Conservation (phyloP, 1,140 invertebrate genomes). For the Calosoma granatense region DNA sequence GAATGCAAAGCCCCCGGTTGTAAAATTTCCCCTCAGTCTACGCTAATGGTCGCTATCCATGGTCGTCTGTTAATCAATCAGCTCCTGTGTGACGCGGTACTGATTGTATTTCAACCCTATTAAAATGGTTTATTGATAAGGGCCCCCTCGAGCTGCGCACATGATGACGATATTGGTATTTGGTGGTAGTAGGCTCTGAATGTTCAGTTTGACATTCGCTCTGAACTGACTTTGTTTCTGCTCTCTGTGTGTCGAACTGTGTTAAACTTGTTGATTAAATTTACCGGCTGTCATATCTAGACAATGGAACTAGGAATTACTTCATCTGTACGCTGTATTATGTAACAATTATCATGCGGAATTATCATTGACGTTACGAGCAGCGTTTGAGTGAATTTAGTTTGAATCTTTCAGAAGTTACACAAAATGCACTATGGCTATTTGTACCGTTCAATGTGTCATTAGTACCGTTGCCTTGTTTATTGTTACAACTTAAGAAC, state of each 20-base stretch:
- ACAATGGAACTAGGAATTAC: background rate
- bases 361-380: background rate
- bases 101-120: background rate
- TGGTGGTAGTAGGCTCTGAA: no score
- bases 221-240: no score
- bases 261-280: background rate
- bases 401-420: no score
- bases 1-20: no score
- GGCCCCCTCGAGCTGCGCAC: no score
- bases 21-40: background rate
- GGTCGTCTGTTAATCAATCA: background rate
- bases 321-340: background rate
- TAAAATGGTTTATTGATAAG: background rate
- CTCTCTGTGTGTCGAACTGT: background rate
- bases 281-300: background rate
- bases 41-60: background rate
- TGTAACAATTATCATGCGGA: background rate
- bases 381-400: no score
- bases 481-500: no score
- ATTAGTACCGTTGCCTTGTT: no score
- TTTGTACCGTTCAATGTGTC: no score
- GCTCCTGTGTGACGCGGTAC: background rate
- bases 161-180: no score
- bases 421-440: no score
- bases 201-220: background rate